phyloP scores from a whole-genome alignment of 2,797 vertebrate genomes.

The Pipistrellus pygmaeus region DNA sequence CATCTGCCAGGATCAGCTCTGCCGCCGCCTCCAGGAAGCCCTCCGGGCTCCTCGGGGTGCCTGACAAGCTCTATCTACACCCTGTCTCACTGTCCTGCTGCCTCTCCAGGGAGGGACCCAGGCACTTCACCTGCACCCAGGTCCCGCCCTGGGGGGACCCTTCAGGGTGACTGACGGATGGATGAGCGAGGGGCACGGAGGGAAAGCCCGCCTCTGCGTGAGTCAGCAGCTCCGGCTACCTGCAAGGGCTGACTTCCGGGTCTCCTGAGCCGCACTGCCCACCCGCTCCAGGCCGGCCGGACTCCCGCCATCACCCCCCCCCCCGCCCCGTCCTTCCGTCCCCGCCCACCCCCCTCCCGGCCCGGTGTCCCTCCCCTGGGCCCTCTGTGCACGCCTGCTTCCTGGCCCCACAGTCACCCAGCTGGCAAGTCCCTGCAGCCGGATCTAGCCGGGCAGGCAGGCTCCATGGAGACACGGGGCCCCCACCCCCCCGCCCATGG shows the following conservation, averaged over 20 bases:
- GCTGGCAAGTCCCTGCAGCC: not conserved
- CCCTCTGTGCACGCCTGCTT: no score
- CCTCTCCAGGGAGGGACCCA: not conserved
- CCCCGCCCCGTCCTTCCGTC: not conserved
- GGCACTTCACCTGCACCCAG: accelerated
- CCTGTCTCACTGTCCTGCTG: no score
- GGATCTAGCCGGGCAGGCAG: not conserved
- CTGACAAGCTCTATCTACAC: not conserved
- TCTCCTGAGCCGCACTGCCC: not conserved
- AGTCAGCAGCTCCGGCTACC: not conserved
- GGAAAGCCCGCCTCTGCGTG: no score
- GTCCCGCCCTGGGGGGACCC: accelerated
- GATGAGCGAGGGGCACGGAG: accelerated
- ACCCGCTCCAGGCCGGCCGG: accelerated
- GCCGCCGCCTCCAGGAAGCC: not conserved
- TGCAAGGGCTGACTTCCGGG: accelerated
- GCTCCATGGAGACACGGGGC: accelerated
- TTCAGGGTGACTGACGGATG: accelerated
- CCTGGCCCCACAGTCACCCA: not conserved
- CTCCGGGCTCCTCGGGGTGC: not conserved
- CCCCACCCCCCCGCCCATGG: not conserved
- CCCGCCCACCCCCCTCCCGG: not conserved
- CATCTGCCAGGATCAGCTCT: not conserved
- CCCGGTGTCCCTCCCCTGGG: no score
- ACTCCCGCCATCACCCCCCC: accelerated